Evolutionary conservation across 2,113 vertebrate species (phyloP).

Genomic region (Dipodomys ordii): DNA sequence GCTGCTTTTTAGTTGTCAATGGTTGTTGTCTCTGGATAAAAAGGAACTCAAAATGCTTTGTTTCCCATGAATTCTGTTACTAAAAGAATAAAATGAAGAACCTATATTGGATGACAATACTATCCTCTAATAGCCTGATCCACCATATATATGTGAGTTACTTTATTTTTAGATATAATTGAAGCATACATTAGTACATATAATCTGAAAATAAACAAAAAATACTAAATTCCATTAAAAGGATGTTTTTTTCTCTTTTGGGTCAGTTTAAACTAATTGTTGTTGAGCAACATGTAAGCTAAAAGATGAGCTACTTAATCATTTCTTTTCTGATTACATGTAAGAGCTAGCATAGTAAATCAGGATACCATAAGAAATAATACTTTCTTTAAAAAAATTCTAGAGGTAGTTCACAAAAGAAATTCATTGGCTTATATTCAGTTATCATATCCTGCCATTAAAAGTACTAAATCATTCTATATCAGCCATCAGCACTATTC

Average conservation of each 20-base stretch:
- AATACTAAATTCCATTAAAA: too few species aligned
- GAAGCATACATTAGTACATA: too few species aligned
- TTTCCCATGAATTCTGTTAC: too few species aligned
- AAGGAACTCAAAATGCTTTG: too few species aligned
- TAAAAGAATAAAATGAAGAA: too few species aligned
- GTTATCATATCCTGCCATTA: not conserved
- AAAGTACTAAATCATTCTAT: not conserved
- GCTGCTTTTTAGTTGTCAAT: too few species aligned
- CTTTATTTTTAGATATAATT: too few species aligned
- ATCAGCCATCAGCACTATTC: not conserved
- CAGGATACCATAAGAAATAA: not conserved
- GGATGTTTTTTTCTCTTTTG: not conserved
- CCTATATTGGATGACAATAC: too few species aligned
- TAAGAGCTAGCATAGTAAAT: not conserved
- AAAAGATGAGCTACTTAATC: not conserved
- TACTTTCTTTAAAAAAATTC: not conserved
- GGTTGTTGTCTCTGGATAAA: too few species aligned
- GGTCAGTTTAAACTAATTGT: slow-evolving; percentile 10
- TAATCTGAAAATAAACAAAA: too few species aligned
- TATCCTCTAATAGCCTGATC: too few species aligned
- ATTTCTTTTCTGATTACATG: not conserved
- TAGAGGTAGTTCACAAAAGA: not conserved
- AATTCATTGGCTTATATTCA: not conserved
- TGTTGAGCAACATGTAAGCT: not conserved
- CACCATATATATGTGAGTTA: too few species aligned